A percentile compares a stretch with the other conserved stretches of the same genome.
phyloP scores from a whole-genome alignment of 2,797 vertebrate genomes.

The Oreochromis grahami region DNA sequence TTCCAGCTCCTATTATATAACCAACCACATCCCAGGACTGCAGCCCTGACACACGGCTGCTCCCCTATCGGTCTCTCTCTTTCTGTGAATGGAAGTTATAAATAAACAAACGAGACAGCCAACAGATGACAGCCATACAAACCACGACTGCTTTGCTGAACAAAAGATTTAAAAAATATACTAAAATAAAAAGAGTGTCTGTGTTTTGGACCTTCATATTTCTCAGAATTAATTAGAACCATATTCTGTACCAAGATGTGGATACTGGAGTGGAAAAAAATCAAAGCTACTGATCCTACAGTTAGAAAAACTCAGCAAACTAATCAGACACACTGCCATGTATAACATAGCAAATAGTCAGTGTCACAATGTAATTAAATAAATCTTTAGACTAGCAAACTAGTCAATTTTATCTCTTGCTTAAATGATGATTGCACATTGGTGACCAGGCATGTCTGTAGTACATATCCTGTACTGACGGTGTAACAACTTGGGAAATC shows the following conservation, averaged over 20 bases:
- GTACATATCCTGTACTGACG: not conserved
- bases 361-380: not conserved
- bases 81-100: not conserved
- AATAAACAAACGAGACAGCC: not conserved
- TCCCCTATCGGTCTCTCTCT: not conserved
- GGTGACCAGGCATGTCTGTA: not conserved
- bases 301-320: not conserved
- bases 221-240: not conserved
- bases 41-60: not conserved
- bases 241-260: not conserved
- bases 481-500: not conserved
- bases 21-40: not conserved
- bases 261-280: not conserved
- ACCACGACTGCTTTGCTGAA: not conserved
- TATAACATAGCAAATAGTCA: not conserved
- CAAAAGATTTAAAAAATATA: not conserved
- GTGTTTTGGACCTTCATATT: not conserved
- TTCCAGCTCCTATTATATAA: not conserved
- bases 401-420: not conserved
- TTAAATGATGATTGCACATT: not conserved
- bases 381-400: not conserved
- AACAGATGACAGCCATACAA: not conserved
- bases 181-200: not conserved
- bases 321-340: not conserved
- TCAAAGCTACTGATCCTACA: not conserved